Evolutionary conservation across 1,140 invertebrate species (phyloP).

Genomic region (Euura saliciscinereae): DNA sequence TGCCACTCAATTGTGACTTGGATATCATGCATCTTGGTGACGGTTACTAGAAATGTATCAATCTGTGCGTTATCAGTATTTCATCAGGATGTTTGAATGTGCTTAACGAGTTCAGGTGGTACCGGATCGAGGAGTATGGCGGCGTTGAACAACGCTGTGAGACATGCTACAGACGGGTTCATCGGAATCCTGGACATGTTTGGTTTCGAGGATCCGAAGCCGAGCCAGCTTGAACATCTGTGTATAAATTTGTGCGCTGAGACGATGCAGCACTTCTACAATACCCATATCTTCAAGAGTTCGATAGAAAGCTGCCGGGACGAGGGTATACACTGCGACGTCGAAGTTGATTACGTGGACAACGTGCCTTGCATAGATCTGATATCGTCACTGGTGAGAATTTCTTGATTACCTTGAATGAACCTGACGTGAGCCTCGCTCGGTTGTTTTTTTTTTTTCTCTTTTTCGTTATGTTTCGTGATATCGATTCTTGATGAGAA

Average conservation of each 20-base stretch:
- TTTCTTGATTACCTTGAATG: background rate
- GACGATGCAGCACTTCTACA: conserved; percentile 98
- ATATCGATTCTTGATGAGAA: conserved; percentile 1
- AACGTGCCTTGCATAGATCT: conserved; percentile 96
- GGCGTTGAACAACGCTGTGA: conserved; percentile 87
- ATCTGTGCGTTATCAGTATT: too few species aligned
- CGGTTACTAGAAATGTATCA: too few species aligned
- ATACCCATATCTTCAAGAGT: conserved; percentile 95
- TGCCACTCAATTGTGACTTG: too few species aligned
- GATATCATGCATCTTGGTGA: too few species aligned
- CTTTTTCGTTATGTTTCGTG: background rate
- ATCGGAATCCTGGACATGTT: conserved; percentile 97
- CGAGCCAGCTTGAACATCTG: conserved; percentile 88
- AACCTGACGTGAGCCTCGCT: background rate
- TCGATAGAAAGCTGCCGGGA: conserved; percentile 92
- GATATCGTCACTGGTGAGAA: conserved; percentile 83
- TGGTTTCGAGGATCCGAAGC: conserved; percentile 91
- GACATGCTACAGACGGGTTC: conserved; percentile 93
- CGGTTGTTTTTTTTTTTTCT: background rate
- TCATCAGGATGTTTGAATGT: too few species aligned
- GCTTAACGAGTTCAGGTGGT: conserved; percentile 44
- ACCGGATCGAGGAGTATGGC: conserved; percentile 91
- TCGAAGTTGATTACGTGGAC: conserved; percentile 93
- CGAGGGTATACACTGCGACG: conserved; percentile 89
- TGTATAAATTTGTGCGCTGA: conserved; percentile 96